Base-by-base conservation (phyloP, 2,113 vertebrate species). In the Oryzias curvinotus region DNA sequence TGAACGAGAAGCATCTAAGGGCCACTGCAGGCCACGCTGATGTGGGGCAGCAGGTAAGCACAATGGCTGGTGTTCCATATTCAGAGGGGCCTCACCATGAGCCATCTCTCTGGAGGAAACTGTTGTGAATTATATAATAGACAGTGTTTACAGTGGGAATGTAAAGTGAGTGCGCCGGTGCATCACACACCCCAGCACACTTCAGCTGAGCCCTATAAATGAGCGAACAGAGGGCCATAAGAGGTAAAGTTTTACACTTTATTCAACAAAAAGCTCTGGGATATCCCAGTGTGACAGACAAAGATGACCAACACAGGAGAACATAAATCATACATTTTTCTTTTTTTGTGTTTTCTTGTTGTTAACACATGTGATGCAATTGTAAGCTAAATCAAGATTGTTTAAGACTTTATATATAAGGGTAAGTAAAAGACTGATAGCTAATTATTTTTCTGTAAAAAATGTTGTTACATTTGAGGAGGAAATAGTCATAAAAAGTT, bases 51-150 rank as follows among this genome's bases (percentile, higher is more conserved):
- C 87, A 87, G 88, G 90, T 88, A 86, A 89, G 87, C 83, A 85
- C 91, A 89, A 87, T 87, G 80, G 84, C 83, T 63, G 56, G 78
- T 87, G 88, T 90, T 92, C 88, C 89, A 93, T 93, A 92, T 93
- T 92, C 89, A 92, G 85, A 85, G 68, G 85, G 74, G 83, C 83
- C 85, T 87, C 77, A 43, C 77, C 49, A 87, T 82, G 83, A 84
- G 82, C 85, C 82, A 67, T 78, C 88, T 86, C 92, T 91, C 89
- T 77, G 68, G 88, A 87, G 87, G 84, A 85, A 80, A 77, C 62
- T 52, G 78, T 80, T 86, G 88, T 89, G 90, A 91, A 91, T 91
- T 91, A 90, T 90, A 90, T 88, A 84, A 90, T 85, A 87, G 89
- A 89, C 85, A 84, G 82, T 91, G 85, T 91, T 92, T 93, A 92